Conservation (phyloP, 2,797 vertebrate genomes). For the Taeniopygia guttata region DNA sequence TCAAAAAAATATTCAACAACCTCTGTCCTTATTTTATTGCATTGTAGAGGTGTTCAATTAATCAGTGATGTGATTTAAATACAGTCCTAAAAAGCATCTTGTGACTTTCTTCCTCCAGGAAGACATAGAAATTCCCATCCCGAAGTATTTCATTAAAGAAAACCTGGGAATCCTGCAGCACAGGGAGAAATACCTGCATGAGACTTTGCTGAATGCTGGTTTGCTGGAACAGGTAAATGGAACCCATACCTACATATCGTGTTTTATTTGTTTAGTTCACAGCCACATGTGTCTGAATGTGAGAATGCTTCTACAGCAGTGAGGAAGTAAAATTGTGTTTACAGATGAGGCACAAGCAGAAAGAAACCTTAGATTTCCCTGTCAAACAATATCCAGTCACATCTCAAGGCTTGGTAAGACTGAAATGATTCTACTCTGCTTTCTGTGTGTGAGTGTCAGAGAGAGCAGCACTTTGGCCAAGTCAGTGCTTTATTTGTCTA, state of each 20-base stretch:
- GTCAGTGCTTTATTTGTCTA: background rate
- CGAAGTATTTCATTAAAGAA: conserved; percentile 85
- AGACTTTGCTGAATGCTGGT: conserved; percentile 71
- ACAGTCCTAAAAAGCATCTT: background rate
- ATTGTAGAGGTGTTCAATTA: background rate
- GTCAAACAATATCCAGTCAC: background rate
- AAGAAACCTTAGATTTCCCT: background rate
- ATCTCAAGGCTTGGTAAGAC: background rate
- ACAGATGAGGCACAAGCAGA: background rate
- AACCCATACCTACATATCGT: background rate
- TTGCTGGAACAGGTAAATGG: conserved; percentile 54
- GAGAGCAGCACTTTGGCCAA: background rate
- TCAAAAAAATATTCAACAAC: background rate
- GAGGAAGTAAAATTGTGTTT: conserved; percentile 1
- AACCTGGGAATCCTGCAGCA: conserved; percentile 75
- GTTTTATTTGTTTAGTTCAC: background rate
- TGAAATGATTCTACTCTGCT: background rate
- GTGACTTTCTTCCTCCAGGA: conserved; percentile 68
- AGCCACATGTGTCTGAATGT: background rate
- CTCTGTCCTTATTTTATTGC: background rate
- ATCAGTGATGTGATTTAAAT: background rate
- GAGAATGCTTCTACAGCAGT: background rate
- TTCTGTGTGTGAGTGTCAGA: background rate
- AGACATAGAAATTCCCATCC: conserved; percentile 84
- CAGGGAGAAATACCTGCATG: conserved; percentile 77